Evolutionary conservation across 2,113 vertebrate species (phyloP), one percentile per base, ranked within the genome.

Genomic region (Catharus bicknelli): DNA sequence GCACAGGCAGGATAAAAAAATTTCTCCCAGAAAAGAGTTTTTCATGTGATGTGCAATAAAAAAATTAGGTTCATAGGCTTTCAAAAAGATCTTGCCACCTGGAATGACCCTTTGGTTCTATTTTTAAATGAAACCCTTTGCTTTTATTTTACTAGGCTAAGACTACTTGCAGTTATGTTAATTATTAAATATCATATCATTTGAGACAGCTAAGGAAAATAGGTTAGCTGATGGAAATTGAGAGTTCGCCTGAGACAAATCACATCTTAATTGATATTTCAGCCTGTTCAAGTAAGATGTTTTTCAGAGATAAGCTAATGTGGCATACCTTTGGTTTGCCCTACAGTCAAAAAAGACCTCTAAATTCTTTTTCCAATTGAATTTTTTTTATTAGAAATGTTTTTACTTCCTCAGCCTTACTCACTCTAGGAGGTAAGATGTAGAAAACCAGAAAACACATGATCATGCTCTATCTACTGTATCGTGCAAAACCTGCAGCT

Each of bases 221-320:
- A 92, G 86, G 85, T 96, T 97, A 93, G 86, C 62, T 3, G 51
- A 74, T 92, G 78, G 94, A 95, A 95, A 97, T 45, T 80, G 90
- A 90, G 73, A 89, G 62, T 81, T 90, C 5, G 2, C 47, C 57
- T 95, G 90, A 93, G 81, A 94, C 92, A 93, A 95, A 93, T 94
- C 88, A 94, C 86, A 95, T 88, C 76, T 92, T 94, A 95, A 93
- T 90, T 95, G 91, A 72, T 95, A 84, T 57, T 94, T 91, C 80
- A 95, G 64, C 74, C 82, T 81, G 38, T 83, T 91, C 34, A 42
- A 95, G 62, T 77, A 59, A 86, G 64, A 54, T 84, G 62, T 67
- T 75, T 23, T 66, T 69, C 47, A 83, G 73, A 86, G 86, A 83
- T 77, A 32, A 16, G 89, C 51, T 86, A 36, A 57, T 29, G 42